A percentile compares a stretch with the other conserved stretches of the same genome.
Conservation (phyloP, 2,888 invertebrate species). For the Zaprionus obscuricornis region DNA sequence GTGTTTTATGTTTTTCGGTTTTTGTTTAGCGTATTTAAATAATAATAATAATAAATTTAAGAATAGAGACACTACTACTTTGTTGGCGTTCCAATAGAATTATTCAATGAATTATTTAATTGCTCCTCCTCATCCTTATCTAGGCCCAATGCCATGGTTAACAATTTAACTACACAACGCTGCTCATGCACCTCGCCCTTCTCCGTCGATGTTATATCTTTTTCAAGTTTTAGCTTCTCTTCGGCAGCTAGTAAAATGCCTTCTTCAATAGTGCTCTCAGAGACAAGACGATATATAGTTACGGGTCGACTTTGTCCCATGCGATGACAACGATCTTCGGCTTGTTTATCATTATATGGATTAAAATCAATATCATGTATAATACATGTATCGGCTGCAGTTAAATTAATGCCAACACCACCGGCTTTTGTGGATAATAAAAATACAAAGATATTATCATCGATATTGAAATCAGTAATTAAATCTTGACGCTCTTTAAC, state of each 20-base stretch:
- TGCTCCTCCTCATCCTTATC: conserved; percentile 78
- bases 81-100: conserved; percentile 59
- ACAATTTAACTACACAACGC: conserved; percentile 90
- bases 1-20: no score
- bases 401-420: conserved; percentile 97
- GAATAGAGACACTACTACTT: conserved; percentile 54
- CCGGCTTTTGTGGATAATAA: conserved; percentile 96
- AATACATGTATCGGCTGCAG: conserved; percentile 96
- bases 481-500: conserved; percentile 93
- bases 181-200: conserved; percentile 87
- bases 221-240: conserved; percentile 95
- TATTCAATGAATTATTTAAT: conserved; percentile 74
- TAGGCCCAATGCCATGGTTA: conserved; percentile 91
- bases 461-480: conserved; percentile 94
- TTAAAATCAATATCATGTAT: conserved; percentile 99
- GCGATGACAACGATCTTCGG: conserved; percentile 94
- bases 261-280: conserved; percentile 95
- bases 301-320: conserved; percentile 93
- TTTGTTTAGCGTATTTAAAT: conserved; percentile 3
- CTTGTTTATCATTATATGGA: conserved; percentile 99
- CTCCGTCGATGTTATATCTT: conserved; percentile 88
- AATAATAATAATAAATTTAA: no score
- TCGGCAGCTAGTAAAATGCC: conserved; percentile 95
- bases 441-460: conserved; percentile 93
- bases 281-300: conserved; percentile 92